phyloP scores from a whole-genome alignment of 2,888 invertebrate species.

The Clostera curtula region DNA sequence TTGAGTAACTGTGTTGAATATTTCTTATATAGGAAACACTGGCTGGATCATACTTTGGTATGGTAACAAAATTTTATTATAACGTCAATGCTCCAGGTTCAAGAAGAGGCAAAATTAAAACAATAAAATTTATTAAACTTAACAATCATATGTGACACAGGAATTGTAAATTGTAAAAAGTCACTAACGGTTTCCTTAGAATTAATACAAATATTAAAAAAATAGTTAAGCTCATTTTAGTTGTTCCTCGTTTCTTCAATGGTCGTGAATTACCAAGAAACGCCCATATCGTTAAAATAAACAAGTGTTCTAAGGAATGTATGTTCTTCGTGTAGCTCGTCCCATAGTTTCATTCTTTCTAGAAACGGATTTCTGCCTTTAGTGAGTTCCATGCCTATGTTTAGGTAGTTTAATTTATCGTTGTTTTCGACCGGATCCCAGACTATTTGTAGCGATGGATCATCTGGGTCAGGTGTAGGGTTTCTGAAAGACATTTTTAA shows the following conservation, averaged over 20 bases:
- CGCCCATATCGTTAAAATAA: slow-evolving; percentile 53
- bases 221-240: neutral
- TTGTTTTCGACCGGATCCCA: slow-evolving; percentile 59
- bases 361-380: slow-evolving; percentile 58
- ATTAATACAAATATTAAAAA: too few relatives aligned
- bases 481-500: slow-evolving; percentile 38
- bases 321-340: slow-evolving; percentile 48
- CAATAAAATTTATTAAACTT: too few relatives aligned
- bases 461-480: slow-evolving; percentile 56
- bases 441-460: slow-evolving; percentile 50
- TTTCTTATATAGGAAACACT: too few relatives aligned
- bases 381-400: slow-evolving; percentile 56
- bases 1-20: too few relatives aligned
- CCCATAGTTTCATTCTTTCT: slow-evolving; percentile 66
- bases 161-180: too few relatives aligned
- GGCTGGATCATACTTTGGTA: too few relatives aligned
- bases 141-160: too few relatives aligned
- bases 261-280: slow-evolving; percentile 31
- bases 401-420: slow-evolving; percentile 52
- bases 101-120: too few relatives aligned
- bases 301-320: slow-evolving; percentile 41
- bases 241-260: neutral
- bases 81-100: too few relatives aligned
- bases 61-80: too few relatives aligned
- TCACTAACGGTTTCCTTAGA: too few relatives aligned